Conservation (phyloP, 2,797 vertebrate species). For the Atherinosoma microstoma region DNA sequence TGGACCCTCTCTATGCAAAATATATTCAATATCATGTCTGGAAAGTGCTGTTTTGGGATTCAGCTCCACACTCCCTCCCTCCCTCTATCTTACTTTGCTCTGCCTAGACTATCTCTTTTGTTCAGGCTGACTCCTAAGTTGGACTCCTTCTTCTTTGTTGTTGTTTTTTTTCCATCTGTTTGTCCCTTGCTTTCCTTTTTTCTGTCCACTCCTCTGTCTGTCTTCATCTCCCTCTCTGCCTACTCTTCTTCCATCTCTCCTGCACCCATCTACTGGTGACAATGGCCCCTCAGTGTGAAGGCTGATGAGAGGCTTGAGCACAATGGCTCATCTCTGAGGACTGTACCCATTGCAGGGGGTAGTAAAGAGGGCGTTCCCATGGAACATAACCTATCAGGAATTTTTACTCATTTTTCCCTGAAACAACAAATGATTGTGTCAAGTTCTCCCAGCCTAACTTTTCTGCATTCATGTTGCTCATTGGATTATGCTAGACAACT, state of each 20-base stretch:
- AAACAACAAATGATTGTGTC: slow-evolving; percentile 38
- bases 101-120: slow-evolving; percentile 65
- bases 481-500: slow-evolving; percentile 11
- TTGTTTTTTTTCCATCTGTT: slow-evolving; percentile 44
- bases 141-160: slow-evolving; percentile 47
- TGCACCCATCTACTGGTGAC: slow-evolving; percentile 67
- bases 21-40: slow-evolving; percentile 74
- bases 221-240: slow-evolving; percentile 40
- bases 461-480: slow-evolving; percentile 22
- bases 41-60: slow-evolving; percentile 73
- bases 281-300: slow-evolving; percentile 71
- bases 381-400: slow-evolving; percentile 14
- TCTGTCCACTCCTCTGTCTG: slow-evolving; percentile 28
- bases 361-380: slow-evolving; percentile 23
- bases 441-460: slow-evolving; percentile 29
- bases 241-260: slow-evolving; percentile 45
- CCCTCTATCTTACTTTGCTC: slow-evolving; percentile 46
- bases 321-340: slow-evolving; percentile 71
- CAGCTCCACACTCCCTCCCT: slow-evolving; percentile 53
- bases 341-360: slow-evolving; percentile 49
- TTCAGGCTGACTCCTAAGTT: slow-evolving; percentile 55
- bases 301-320: slow-evolving; percentile 43
- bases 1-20: slow-evolving; percentile 71
- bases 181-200: slow-evolving; percentile 51
- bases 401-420: slow-evolving; percentile 36